Evolutionary conservation across 2,797 vertebrate genomes (phyloP).

Genomic region (Onychomys arenicola): DNA sequence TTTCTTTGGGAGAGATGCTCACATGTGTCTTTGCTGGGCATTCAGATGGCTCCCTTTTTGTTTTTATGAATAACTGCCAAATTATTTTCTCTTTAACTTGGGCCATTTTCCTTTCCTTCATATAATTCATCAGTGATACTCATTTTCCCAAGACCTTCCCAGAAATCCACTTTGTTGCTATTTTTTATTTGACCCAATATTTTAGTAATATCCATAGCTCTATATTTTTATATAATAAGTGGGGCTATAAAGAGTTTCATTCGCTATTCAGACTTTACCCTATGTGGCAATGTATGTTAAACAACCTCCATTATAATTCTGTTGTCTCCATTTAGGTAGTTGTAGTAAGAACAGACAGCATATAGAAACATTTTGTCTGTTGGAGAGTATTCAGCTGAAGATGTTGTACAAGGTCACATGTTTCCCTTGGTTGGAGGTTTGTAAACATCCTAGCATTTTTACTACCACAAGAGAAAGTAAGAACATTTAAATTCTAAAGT

Average conservation of each 20-base stretch:
- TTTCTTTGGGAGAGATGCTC: neutral
- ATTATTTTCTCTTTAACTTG: neutral
- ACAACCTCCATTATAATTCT: neutral
- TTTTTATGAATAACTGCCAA: neutral
- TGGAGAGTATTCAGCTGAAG: neutral
- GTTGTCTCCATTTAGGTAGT: neutral
- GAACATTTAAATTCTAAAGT: neutral
- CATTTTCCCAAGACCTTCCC: neutral
- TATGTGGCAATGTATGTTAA: neutral
- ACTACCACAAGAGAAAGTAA: neutral
- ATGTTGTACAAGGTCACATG: neutral
- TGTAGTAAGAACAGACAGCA: neutral
- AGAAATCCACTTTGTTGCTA: neutral
- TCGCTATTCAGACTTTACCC: neutral
- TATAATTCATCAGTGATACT: neutral
- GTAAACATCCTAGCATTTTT: neutral
- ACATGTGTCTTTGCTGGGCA: neutral
- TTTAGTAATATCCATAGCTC: neutral
- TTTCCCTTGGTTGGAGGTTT: neutral
- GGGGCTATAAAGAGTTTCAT: neutral
- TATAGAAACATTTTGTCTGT: neutral
- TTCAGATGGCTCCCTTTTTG: neutral
- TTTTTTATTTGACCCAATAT: neutral
- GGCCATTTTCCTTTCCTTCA: neutral
- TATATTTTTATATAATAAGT: neutral